A percentile compares a stretch with the other conserved stretches of the same genome.
phyloP scores from a whole-genome alignment of 2,797 vertebrate genomes.

The Delichon dasypus region DNA sequence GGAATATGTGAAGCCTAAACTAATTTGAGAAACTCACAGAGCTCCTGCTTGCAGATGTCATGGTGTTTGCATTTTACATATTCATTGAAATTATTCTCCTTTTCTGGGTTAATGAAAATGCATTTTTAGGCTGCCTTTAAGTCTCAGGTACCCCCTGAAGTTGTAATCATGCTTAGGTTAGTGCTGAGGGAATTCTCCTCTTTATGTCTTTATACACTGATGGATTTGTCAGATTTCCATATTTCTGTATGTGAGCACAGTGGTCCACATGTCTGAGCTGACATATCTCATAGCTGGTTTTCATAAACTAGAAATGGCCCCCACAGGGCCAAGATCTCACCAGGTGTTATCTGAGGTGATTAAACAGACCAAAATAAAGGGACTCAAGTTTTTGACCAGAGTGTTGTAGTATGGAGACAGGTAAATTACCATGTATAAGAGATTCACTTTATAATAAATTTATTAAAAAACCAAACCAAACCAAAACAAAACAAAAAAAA shows the following conservation, averaged over 20 bases:
- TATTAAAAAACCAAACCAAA: not conserved
- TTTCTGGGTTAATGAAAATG: slow-evolving; percentile 24
- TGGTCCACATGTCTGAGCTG: not conserved
- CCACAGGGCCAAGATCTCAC: not conserved
- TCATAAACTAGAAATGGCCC: not conserved
- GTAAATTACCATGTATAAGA: not conserved
- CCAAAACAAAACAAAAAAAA: too few species aligned
- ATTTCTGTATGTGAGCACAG: not conserved
- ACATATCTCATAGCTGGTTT: not conserved
- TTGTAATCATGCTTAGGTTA: not conserved
- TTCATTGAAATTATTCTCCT: slow-evolving; percentile 42
- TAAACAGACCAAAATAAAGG: not conserved
- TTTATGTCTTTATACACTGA: not conserved
- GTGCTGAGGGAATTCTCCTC: not conserved
- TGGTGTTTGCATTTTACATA: slow-evolving; percentile 55
- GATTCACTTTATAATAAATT: not conserved
- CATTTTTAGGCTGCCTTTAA: not conserved
- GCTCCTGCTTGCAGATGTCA: slow-evolving; percentile 59
- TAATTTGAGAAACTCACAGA: slow-evolving; percentile 47
- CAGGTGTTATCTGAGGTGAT: not conserved
- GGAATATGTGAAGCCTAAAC: slow-evolving; percentile 59
- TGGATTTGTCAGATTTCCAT: not conserved
- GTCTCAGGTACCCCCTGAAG: not conserved
- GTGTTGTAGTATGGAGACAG: not conserved
- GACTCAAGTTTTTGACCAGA: not conserved